These are phyloP conservation scores for Drosophila aldrichi DNA, from an alignment of 2,888 invertebrate species.

Conservation along the genomic window DNA sequence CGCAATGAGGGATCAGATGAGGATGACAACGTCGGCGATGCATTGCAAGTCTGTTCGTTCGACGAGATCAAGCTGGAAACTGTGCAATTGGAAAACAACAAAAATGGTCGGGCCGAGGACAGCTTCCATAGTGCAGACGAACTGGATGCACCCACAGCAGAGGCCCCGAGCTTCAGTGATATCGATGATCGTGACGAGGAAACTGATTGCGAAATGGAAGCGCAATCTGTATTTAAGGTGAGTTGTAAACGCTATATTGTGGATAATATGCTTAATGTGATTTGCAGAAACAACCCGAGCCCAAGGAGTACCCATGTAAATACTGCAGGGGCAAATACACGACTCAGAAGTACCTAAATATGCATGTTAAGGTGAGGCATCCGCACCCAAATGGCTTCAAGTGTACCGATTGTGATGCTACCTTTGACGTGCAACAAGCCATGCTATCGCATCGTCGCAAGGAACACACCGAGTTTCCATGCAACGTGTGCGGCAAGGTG, in stretches of 20 bases:
- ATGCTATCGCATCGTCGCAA: constrained; percentile 63
- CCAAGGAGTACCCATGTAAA: constrained; percentile 55
- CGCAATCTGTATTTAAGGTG: constrained; percentile 56
- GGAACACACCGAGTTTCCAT: constrained; percentile 63
- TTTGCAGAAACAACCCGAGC: constrained; percentile 41
- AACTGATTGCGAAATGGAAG: constrained; percentile 29
- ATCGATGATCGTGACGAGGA: constrained; percentile 15
- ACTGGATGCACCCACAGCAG: constrained; percentile 1
- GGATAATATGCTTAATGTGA: background rate
- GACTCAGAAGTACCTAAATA: constrained; percentile 63
- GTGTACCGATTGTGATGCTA: constrained; percentile 62
- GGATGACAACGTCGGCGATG: constrained; percentile 3
- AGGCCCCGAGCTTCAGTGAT: constrained; percentile 3
- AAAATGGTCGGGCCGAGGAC: background rate
- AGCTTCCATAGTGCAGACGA: constrained; percentile 21
- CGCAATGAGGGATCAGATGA: constrained; percentile 17
- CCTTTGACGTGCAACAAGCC: constrained; percentile 63
- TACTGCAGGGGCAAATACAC: constrained; percentile 59
- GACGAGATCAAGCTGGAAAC: constrained; percentile 14
- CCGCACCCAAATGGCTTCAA: constrained; percentile 67
- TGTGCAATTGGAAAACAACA: background rate
- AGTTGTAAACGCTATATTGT: background rate
- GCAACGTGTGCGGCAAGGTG: constrained; percentile 68
- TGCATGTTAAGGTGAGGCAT: constrained; percentile 66
- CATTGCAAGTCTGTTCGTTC: constrained; percentile 20